phyloP scores from a whole-genome alignment of 2,113 vertebrate species.

The Oreochromis tanganicae region DNA sequence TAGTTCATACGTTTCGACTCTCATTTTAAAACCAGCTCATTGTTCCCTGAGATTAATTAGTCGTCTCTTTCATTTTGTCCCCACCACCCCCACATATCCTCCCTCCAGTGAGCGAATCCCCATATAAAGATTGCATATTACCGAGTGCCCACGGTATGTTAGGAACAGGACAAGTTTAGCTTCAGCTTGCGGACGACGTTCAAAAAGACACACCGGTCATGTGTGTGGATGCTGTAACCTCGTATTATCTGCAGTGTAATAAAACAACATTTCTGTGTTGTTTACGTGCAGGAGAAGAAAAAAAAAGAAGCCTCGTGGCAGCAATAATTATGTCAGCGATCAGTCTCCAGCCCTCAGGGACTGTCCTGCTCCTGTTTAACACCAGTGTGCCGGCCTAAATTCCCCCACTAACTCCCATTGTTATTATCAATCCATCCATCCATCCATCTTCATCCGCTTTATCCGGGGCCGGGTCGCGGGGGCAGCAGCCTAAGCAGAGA shows the following conservation, averaged over 20 bases:
- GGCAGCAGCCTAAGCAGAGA: no score
- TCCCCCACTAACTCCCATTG: constrained; percentile 35
- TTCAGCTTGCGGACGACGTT: not conserved
- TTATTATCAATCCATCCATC: no score
- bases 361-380: constrained; percentile 59
- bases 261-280: not conserved
- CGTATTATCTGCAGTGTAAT: not conserved
- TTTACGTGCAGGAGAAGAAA: not conserved
- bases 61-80: constrained; percentile 7
- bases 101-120: constrained; percentile 18
- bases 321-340: constrained; percentile 55
- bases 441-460: no score
- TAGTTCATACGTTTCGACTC: not conserved
- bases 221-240: not conserved
- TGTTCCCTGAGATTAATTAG: constrained; percentile 57
- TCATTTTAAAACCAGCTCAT: not conserved
- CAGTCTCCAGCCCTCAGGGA: constrained; percentile 48
- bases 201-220: not conserved
- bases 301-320: not conserved
- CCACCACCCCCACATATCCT: constrained; percentile 19
- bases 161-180: constrained; percentile 7
- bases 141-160: not conserved
- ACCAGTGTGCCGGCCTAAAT: constrained; percentile 61
- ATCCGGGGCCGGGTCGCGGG: no score
- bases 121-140: constrained; percentile 34